Evolutionary conservation across 2,888 invertebrate species (phyloP).

Genomic region (Didymodactylos carnosus): DNA sequence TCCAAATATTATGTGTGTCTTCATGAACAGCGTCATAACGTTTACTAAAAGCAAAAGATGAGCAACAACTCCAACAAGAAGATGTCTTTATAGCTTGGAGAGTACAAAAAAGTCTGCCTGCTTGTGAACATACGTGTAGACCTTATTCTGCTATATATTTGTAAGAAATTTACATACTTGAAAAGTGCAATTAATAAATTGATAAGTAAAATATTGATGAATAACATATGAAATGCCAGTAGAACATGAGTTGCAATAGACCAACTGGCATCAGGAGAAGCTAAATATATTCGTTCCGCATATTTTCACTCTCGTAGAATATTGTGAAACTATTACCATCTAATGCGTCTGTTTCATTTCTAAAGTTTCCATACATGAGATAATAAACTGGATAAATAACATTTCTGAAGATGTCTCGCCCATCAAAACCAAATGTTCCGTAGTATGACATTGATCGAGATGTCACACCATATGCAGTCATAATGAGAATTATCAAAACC

Average conservation of each 20-base stretch:
- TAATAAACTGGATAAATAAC: not conserved
- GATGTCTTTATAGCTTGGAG: too few relatives aligned
- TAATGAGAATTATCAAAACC: not conserved
- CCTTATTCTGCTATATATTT: too few relatives aligned
- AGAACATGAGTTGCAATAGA: not conserved
- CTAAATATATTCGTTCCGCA: too few relatives aligned
- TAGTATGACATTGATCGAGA: not conserved
- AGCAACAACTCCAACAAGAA: too few relatives aligned
- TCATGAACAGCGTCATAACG: not conserved
- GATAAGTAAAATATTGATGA: not conserved
- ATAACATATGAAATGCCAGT: not conserved
- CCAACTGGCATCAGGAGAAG: not conserved
- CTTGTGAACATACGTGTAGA: too few relatives aligned
- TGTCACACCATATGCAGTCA: not conserved
- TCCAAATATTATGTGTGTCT: not conserved
- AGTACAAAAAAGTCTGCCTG: too few relatives aligned
- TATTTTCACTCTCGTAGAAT: not conserved
- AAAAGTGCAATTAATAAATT: not conserved
- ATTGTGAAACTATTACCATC: not conserved
- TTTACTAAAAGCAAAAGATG: not conserved
- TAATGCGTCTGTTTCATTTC: not conserved
- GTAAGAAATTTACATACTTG: not conserved
- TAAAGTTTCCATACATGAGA: not conserved
- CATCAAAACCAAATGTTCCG: not conserved
- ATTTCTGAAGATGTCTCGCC: not conserved